phyloP scores from a whole-genome alignment of 53 echinoderm and acorn worm genomes.

The Luidia sarsii region DNA sequence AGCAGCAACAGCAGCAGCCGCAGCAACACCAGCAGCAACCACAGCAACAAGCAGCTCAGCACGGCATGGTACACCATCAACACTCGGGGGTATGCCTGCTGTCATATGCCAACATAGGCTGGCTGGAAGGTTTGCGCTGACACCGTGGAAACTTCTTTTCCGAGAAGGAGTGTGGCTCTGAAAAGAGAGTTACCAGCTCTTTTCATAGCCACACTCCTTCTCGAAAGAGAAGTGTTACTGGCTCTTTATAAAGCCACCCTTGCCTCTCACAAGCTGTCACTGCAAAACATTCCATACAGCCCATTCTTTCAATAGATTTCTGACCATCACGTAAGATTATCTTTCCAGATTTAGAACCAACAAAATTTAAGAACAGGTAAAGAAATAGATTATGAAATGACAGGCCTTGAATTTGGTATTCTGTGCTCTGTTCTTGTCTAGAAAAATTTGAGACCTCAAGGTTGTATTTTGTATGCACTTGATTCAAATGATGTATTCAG shows the following conservation, averaged over 20 bases:
- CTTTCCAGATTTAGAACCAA: neutral
- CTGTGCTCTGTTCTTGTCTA: neutral
- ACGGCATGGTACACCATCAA: constrained; percentile 74
- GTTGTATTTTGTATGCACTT: neutral
- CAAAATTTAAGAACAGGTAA: neutral
- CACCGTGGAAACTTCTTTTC: no score
- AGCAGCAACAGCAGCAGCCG: constrained; percentile 63
- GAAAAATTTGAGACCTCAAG: neutral
- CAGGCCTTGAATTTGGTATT: neutral
- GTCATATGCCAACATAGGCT: neutral
- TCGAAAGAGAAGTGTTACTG: no score
- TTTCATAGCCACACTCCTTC: no score
- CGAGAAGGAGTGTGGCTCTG: no score
- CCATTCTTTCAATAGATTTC: no score
- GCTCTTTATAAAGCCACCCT: no score
- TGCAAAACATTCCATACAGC: no score
- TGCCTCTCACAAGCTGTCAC: no score
- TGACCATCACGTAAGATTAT: no score
- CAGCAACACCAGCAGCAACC: constrained; percentile 64
- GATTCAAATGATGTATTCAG: neutral
- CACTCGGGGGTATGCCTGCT: constrained; percentile 72
- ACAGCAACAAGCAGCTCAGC: constrained; percentile 45
- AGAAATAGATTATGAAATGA: neutral
- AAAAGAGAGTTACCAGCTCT: no score
- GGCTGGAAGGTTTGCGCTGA: no score